Evolutionary conservation across 2,888 invertebrate genomes (phyloP).

Genomic region (Oscheius sp.): DNA sequence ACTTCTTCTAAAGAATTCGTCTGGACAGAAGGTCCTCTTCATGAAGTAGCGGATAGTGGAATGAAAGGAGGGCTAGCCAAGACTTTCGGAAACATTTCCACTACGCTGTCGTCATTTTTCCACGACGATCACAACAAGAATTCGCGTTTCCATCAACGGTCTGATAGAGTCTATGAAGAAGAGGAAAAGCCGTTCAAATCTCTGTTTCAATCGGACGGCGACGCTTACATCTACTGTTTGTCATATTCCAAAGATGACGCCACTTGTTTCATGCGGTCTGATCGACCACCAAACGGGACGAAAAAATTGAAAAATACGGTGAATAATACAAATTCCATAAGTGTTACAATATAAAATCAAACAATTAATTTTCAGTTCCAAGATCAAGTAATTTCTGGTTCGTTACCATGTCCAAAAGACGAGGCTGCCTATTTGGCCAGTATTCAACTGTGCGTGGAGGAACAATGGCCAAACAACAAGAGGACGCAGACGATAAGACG

Average conservation of each 20-base stretch:
- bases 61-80: not conserved
- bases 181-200: not conserved
- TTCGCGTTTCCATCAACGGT: not conserved
- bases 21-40: conserved; percentile 21
- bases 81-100: not conserved
- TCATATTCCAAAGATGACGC: conserved; percentile 28
- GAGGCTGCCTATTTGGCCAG: conserved; percentile 80
- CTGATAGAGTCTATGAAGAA: not conserved
- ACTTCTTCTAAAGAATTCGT: conserved; percentile 32
- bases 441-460: conserved; percentile 79
- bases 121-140: not conserved
- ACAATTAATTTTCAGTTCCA: conserved; percentile 76
- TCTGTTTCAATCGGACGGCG: conserved; percentile 4
- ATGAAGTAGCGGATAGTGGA: not conserved
- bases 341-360: not conserved
- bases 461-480: conserved; percentile 75
- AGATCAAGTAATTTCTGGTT: conserved; percentile 78
- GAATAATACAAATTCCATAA: not conserved
- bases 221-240: conserved; percentile 29
- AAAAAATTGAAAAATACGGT: conserved; percentile 1
- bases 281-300: not conserved
- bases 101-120: not conserved
- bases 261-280: conserved; percentile 7
- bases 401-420: conserved; percentile 78
- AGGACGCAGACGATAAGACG: conserved; percentile 71